These are phyloP conservation scores for Agrotis segetum DNA, from an alignment of 2,888 invertebrate genomes.

Conservation along the genomic window DNA sequence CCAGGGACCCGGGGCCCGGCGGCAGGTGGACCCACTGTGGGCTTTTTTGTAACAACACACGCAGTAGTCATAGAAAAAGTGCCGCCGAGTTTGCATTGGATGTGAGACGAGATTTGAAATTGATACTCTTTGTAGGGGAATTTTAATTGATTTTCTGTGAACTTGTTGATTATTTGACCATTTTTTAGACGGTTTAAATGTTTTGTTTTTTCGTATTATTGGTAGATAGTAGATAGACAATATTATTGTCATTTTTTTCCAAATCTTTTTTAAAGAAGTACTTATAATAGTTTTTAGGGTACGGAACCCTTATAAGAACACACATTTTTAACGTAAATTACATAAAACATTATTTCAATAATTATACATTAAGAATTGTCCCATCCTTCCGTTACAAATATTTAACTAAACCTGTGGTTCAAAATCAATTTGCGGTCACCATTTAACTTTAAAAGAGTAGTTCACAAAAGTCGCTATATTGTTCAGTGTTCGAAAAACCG, in stretches of 20 bases:
- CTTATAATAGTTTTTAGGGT: no score
- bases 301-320: no score
- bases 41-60: conserved; percentile 54
- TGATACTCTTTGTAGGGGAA: conserved; percentile 19
- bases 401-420: conserved; percentile 42
- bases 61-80: conserved; percentile 24
- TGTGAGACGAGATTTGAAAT: conserved; percentile 6
- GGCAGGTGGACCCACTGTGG: conserved; percentile 48
- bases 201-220: no score
- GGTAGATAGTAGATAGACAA: no score
- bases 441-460: conserved; percentile 31
- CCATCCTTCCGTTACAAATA: conserved; percentile 41
- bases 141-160: conserved; percentile 28
- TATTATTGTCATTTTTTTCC: no score
- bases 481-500: conserved; percentile 57
- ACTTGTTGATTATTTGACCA: neutral
- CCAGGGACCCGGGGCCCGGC: conserved; percentile 39
- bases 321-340: no score
- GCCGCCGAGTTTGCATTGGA: conserved; percentile 21
- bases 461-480: conserved; percentile 37
- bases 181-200: no score
- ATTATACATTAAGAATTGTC: conserved; percentile 12
- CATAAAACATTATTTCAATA: neutral
- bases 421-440: conserved; percentile 59
- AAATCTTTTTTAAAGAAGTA: no score